Evolutionary conservation across 2,113 vertebrate genomes (phyloP).

Genomic region (Alexandromys fortis): DNA sequence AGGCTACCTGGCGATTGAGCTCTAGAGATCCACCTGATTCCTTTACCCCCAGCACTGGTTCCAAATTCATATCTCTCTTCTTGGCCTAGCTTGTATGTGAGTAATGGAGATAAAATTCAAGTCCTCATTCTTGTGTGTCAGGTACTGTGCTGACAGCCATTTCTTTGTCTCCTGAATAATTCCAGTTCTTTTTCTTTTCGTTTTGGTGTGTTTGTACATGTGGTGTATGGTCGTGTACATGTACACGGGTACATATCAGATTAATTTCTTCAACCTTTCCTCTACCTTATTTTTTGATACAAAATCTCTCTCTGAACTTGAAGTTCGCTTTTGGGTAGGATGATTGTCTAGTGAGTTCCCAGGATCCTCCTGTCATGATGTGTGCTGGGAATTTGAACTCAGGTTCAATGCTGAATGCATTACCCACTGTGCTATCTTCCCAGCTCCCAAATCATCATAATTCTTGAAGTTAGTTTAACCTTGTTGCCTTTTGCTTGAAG

Average conservation of each 20-base stretch:
- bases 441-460: neutral
- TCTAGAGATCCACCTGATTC: neutral
- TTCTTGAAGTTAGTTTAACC: neutral
- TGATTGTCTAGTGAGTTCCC: neutral
- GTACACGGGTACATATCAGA: neutral
- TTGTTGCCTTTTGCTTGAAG: conserved; percentile 22
- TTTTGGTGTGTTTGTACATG: neutral
- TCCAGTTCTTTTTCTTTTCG: neutral
- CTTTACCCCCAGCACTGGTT: neutral
- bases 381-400: neutral
- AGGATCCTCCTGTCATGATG: neutral
- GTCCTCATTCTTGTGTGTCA: neutral
- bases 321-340: neutral
- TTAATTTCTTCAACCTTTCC: neutral
- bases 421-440: neutral
- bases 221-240: neutral
- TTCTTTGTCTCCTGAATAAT: neutral
- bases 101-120: neutral
- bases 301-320: neutral
- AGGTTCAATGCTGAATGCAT: neutral
- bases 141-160: neutral
- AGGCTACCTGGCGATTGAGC: neutral
- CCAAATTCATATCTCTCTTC: neutral
- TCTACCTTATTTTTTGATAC: neutral
- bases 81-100: neutral